These are phyloP conservation scores for Galeopterus variegatus DNA, from an alignment of 2,113 vertebrate genomes.

Conservation along the genomic window DNA sequence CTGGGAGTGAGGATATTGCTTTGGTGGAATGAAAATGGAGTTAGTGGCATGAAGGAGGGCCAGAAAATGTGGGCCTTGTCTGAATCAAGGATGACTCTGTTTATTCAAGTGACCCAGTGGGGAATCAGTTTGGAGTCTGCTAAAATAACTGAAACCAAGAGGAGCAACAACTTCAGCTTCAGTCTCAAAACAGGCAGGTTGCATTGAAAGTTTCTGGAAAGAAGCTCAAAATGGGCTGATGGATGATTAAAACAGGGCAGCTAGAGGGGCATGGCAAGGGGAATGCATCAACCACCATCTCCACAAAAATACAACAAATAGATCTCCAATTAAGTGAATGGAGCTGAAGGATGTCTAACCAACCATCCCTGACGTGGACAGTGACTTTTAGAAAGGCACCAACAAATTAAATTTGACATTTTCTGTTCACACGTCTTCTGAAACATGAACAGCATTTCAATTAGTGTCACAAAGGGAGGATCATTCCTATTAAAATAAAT, in stretches of 20 bases:
- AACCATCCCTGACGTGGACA: neutral
- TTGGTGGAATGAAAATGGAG: neutral
- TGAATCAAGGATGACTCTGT: neutral
- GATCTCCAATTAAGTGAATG: neutral
- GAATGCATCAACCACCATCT: neutral
- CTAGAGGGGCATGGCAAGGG: neutral
- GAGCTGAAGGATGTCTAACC: neutral
- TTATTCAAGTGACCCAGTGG: neutral
- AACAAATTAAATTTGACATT: conserved; percentile 53
- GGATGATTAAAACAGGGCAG: neutral
- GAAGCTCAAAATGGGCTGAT: neutral
- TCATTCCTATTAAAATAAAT: conserved; percentile 32
- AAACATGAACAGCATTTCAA: conserved; percentile 61
- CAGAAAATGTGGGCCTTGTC: neutral
- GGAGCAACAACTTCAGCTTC: neutral
- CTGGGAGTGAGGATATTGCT: neutral
- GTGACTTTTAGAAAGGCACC: conserved; percentile 51
- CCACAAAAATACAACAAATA: neutral
- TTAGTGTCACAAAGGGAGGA: conserved; percentile 29
- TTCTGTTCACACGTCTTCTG: conserved; percentile 57
- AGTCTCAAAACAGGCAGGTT: neutral
- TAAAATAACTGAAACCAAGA: neutral
- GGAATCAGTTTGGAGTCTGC: neutral
- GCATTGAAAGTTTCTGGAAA: neutral
- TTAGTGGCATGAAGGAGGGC: neutral